These are phyloP conservation scores for Trisateles emortualis DNA, from an alignment of 2,888 invertebrate genomes.

Conservation along the genomic window DNA sequence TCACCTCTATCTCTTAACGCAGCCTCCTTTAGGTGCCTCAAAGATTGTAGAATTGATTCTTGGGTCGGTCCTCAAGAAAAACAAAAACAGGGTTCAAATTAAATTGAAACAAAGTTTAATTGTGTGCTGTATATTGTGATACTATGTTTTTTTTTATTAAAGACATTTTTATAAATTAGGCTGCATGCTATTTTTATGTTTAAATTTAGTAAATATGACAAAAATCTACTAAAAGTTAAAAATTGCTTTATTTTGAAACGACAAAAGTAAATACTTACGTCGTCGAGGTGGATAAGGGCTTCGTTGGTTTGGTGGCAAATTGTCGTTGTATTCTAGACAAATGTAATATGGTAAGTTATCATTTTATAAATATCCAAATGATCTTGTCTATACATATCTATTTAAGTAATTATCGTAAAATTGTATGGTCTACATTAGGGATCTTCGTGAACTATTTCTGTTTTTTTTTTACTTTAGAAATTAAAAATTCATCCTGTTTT, in stretches of 20 bases:
- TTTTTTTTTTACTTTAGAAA: too few species aligned
- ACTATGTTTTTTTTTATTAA: constrained; percentile 39
- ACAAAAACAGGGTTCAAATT: constrained; percentile 66
- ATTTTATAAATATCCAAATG: neutral
- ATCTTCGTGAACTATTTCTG: too few species aligned
- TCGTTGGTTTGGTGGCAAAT: constrained; percentile 94
- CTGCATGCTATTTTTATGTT: constrained; percentile 40
- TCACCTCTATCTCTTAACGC: constrained; percentile 73
- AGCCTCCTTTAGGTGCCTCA: constrained; percentile 75
- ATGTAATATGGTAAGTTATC: neutral
- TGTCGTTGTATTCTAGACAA: constrained; percentile 94
- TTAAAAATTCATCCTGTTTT: too few species aligned
- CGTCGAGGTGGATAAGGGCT: constrained; percentile 94
- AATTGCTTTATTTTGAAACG: neutral
- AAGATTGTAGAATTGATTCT: constrained; percentile 74
- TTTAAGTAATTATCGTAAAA: too few species aligned
- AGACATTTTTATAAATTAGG: constrained; percentile 38
- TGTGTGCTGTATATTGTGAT: constrained; percentile 51
- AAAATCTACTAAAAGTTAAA: constrained; percentile 29
- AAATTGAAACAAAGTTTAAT: constrained; percentile 49
- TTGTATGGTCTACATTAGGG: too few species aligned
- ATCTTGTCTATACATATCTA: too few species aligned
- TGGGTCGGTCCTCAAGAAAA: constrained; percentile 74
- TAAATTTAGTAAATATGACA: constrained; percentile 24
- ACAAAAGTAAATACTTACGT: constrained; percentile 88